phyloP scores from a whole-genome alignment of 2,888 invertebrate species.

The Nezara viridula region DNA sequence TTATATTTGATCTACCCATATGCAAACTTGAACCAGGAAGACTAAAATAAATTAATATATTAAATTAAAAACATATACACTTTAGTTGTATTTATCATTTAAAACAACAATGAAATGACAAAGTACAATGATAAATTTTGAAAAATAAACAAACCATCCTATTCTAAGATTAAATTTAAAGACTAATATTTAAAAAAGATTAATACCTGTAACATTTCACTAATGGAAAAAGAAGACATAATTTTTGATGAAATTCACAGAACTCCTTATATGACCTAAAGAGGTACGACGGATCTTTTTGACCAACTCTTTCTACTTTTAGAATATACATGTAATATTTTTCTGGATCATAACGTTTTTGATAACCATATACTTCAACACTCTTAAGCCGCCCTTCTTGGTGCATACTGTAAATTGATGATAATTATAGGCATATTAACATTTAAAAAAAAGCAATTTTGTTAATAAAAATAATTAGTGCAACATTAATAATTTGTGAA shows the following conservation, averaged over 20 bases:
- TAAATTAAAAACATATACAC: not conserved
- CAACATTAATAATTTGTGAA: not conserved
- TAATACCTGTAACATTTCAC: conserved; percentile 88
- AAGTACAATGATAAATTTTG: not conserved
- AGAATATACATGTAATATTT: conserved; percentile 97
- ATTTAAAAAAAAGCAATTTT: conserved; percentile 54
- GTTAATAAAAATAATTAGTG: not conserved
- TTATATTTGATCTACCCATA: conserved; percentile 93
- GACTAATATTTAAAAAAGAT: not conserved
- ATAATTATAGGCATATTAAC: conserved; percentile 58
- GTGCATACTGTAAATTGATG: conserved; percentile 75
- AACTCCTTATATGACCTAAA: conserved; percentile 98
- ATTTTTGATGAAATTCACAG: conserved; percentile 94
- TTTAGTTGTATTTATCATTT: not conserved
- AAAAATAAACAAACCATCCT: not conserved
- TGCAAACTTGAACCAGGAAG: conserved; percentile 80
- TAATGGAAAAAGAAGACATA: conserved; percentile 91
- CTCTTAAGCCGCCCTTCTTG: conserved; percentile 90
- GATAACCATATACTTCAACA: conserved; percentile 89
- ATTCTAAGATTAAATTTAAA: not conserved
- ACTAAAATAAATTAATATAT: conserved; percentile 70
- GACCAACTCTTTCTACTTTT: conserved; percentile 85
- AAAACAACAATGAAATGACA: not conserved
- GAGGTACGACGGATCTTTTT: conserved; percentile 88
- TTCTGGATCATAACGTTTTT: conserved; percentile 96